A percentile compares a stretch with the other conserved stretches of the same genome.
Evolutionary conservation across 2,888 invertebrate species (phyloP).

Genomic region (Catotricha subobsoleta): DNA sequence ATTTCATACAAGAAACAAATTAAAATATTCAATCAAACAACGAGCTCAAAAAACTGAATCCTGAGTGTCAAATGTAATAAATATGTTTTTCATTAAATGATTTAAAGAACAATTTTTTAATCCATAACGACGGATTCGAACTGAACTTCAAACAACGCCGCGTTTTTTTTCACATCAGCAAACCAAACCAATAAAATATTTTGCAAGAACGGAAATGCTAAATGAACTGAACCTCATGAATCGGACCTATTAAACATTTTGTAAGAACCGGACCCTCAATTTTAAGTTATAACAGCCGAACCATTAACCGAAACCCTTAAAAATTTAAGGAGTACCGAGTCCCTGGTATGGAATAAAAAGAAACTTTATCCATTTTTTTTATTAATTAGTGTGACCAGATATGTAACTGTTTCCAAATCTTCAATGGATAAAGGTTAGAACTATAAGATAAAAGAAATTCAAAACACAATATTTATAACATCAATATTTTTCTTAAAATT

Average conservation of each 20-base stretch:
- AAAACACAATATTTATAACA: background rate
- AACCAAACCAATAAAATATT: too few relatives aligned
- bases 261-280: background rate
- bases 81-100: too few relatives aligned
- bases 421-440: background rate
- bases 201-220: too few relatives aligned
- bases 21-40: background rate
- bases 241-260: background rate
- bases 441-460: background rate
- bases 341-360: background rate
- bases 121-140: too few relatives aligned
- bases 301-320: background rate
- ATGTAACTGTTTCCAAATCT: background rate
- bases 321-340: too few relatives aligned
- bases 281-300: background rate
- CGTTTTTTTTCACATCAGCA: too few relatives aligned
- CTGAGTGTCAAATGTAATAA: too few relatives aligned
- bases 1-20: background rate
- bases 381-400: background rate
- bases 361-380: background rate
- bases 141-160: too few relatives aligned
- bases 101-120: too few relatives aligned
- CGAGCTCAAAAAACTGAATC: background rate
- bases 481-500: too few relatives aligned
- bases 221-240: too few relatives aligned